Evolutionary conservation across 1,140 invertebrate genomes (phyloP).

Genomic region (Dendrolimus kikuchii): DNA sequence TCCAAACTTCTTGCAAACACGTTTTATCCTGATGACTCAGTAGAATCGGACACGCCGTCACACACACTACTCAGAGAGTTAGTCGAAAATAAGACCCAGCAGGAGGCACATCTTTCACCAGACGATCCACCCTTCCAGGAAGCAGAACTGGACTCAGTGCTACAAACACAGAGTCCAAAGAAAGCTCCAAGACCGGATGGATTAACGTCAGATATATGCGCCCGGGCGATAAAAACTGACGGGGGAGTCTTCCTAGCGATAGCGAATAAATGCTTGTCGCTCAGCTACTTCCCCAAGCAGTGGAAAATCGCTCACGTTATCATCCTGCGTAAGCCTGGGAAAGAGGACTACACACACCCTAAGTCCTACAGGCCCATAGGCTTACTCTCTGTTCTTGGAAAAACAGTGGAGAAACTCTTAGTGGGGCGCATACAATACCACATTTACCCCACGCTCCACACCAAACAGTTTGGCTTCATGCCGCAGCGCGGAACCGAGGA

Average conservation of each 20-base stretch:
- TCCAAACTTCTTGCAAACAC: no score
- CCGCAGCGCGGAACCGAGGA: background rate
- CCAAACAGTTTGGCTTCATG: background rate
- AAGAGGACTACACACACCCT: background rate
- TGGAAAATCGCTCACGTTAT: background rate
- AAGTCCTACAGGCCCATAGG: constrained; percentile 1
- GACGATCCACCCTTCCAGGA: no score
- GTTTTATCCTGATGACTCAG: no score
- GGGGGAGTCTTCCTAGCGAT: background rate
- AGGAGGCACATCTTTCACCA: no score
- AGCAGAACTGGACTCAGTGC: no score
- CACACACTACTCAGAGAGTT: no score
- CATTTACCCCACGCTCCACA: background rate
- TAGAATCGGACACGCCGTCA: no score
- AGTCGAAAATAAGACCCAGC: no score
- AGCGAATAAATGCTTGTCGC: constrained; percentile 1
- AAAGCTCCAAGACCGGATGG: no score
- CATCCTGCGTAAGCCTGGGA: no score
- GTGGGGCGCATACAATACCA: background rate
- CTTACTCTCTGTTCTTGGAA: background rate
- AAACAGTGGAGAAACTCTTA: constrained; percentile 1
- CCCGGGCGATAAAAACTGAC: background rate
- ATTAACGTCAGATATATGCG: background rate
- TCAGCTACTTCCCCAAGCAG: background rate
- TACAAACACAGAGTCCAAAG: no score